phyloP scores from a whole-genome alignment of 1,140 invertebrate species.

The Eulimnadia texana region DNA sequence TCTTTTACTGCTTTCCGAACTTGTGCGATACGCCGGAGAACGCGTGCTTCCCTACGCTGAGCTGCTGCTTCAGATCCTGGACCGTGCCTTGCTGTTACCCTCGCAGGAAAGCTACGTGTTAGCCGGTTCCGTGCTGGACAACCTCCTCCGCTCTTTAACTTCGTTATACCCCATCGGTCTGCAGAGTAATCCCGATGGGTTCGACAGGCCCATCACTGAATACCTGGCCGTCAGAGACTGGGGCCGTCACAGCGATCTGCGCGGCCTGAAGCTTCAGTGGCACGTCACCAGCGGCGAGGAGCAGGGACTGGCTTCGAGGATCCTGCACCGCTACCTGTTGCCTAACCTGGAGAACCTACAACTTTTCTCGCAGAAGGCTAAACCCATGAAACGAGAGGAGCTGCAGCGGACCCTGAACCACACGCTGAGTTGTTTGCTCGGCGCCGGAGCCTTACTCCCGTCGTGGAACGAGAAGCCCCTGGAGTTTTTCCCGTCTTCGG shows the following conservation, averaged over 20 bases:
- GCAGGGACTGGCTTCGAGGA: slow-evolving; percentile 44
- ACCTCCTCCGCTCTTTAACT: slow-evolving; percentile 41
- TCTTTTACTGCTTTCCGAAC: slow-evolving; percentile 54
- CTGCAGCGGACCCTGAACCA: slow-evolving; percentile 34
- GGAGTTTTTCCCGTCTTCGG: slow-evolving; percentile 24
- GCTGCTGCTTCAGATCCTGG: slow-evolving; percentile 41
- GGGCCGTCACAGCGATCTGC: slow-evolving; percentile 51
- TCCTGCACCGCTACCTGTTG: slow-evolving; percentile 36
- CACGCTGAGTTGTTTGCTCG: slow-evolving; percentile 36
- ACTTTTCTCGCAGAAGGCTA: slow-evolving; percentile 29
- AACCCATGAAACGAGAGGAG: slow-evolving; percentile 31
- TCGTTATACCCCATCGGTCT: slow-evolving; percentile 46
- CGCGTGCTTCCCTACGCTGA: slow-evolving; percentile 45
- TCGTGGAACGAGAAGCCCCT: slow-evolving; percentile 41
- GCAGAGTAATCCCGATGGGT: slow-evolving; percentile 42
- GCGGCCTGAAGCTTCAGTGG: slow-evolving; percentile 55
- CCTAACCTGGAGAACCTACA: slow-evolving; percentile 38
- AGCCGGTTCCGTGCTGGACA: slow-evolving; percentile 32
- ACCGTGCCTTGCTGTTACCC: slow-evolving; percentile 43
- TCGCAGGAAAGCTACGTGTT: slow-evolving; percentile 42
- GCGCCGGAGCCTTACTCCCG: slow-evolving; percentile 41
- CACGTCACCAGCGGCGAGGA: slow-evolving; percentile 57
- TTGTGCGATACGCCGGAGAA: slow-evolving; percentile 43
- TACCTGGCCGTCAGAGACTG: slow-evolving; percentile 66
- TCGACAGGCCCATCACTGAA: slow-evolving; percentile 45